Conservation (phyloP, 2,888 invertebrate species). For the Calameuta pallipes region DNA sequence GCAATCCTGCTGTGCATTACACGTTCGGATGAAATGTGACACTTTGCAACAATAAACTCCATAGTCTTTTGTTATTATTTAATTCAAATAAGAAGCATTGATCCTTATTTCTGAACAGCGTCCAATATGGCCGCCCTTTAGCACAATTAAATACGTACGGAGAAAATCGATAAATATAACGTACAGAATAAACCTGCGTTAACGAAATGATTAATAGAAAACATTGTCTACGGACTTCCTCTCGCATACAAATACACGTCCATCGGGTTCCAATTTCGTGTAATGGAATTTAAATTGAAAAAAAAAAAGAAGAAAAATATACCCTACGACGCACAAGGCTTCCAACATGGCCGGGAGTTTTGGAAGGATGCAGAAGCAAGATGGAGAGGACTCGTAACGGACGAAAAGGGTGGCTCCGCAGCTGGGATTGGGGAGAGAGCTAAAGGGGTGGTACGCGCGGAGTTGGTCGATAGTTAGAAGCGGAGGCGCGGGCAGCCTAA, state of each 20-base stretch:
- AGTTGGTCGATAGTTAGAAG: conserved; percentile 44
- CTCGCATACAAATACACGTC: background rate
- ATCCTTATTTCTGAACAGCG: background rate
- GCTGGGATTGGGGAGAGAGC: conserved; percentile 27
- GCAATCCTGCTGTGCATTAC: background rate
- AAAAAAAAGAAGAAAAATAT: background rate
- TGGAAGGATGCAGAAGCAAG: conserved; percentile 39
- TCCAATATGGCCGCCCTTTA: background rate
- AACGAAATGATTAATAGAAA: background rate
- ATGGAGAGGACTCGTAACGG: conserved; percentile 46
- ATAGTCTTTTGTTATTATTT: background rate
- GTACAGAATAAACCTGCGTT: background rate
- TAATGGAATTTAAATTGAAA: background rate
- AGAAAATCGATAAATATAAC: background rate
- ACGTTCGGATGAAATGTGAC: background rate
- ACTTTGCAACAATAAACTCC: background rate
- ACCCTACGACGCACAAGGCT: background rate
- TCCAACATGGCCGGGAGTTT: conserved; percentile 4
- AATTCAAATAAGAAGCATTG: background rate
- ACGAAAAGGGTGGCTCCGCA: conserved; percentile 29
- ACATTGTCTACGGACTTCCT: background rate
- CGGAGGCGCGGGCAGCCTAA: conserved; percentile 29
- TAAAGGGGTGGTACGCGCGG: conserved; percentile 33
- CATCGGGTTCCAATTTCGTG: background rate
- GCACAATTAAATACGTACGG: background rate